A percentile compares a stretch with the other conserved stretches of the same genome.
Conservation (phyloP, 2,888 invertebrate genomes). For the Athripsodes cinereus region DNA sequence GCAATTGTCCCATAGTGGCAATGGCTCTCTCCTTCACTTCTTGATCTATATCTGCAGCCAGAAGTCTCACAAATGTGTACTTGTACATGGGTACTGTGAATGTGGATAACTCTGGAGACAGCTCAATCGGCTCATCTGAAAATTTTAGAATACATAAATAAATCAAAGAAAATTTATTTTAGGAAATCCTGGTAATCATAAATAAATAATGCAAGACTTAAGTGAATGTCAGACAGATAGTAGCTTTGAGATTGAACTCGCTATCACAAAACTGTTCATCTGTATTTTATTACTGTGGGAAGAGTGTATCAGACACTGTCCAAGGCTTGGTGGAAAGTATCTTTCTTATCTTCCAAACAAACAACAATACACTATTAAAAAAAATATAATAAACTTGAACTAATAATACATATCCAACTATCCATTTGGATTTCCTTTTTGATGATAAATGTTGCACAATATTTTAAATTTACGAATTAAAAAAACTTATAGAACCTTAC, state of each 20-base stretch:
- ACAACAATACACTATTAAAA: no score
- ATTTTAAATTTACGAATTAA: no score
- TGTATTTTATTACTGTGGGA: not conserved
- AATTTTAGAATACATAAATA: no score
- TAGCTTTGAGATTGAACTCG: constrained; percentile 1
- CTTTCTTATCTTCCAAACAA: constrained; percentile 12
- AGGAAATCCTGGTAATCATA: no score
- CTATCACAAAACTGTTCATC: constrained; percentile 3
- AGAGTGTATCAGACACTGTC: constrained; percentile 11
- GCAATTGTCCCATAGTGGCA: constrained; percentile 91
- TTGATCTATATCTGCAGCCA: constrained; percentile 96
- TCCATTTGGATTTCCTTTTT: no score
- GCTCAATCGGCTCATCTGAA: constrained; percentile 32
- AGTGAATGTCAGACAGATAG: not conserved
- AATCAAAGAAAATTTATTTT: no score
- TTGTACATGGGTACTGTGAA: constrained; percentile 76
- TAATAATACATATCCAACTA: no score
- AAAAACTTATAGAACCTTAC: no score
- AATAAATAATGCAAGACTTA: no score
- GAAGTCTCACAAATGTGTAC: constrained; percentile 78
- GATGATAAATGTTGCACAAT: no score
- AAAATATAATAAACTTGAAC: no score
- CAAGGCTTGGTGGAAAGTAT: not conserved
- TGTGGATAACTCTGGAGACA: constrained; percentile 67
- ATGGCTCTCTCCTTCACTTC: constrained; percentile 99